A percentile compares a stretch with the other conserved stretches of the same genome.
phyloP scores from a whole-genome alignment of 2,888 invertebrate species.

The Strigamia transsilvanica region DNA sequence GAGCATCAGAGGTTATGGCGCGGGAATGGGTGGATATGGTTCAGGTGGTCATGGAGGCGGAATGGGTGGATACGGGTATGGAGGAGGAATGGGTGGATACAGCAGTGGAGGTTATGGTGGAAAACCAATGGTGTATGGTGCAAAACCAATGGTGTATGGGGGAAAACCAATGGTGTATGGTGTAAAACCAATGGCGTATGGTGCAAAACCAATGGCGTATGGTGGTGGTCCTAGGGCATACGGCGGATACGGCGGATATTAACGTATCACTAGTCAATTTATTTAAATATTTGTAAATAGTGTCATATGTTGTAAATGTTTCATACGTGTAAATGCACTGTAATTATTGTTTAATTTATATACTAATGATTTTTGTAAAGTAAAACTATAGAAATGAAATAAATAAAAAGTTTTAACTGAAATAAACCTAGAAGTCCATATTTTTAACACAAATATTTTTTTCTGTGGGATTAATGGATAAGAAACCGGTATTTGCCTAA shows the following conservation, averaged over 20 bases:
- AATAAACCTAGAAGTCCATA: too few relatives aligned
- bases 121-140: too few relatives aligned
- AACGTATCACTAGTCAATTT: neutral
- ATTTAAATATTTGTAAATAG: constrained; percentile 2
- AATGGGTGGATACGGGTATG: neutral
- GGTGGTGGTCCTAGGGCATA: neutral
- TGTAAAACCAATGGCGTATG: too few relatives aligned
- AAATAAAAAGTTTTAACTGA: neutral
- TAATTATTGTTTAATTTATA: neutral
- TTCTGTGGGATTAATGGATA: too few relatives aligned
- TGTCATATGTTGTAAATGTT: neutral
- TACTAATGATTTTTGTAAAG: neutral
- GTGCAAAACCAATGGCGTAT: neutral
- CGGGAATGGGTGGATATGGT: neutral
- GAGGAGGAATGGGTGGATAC: neutral
- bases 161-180: too few relatives aligned
- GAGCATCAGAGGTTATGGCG: neutral
- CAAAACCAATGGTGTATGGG: too few relatives aligned
- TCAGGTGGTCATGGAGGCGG: neutral
- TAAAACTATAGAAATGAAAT: neutral
- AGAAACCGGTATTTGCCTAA: too few relatives aligned
- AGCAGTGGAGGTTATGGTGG: neutral
- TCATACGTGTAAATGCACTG: neutral
- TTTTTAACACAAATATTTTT: too few relatives aligned
- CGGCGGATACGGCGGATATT: neutral